phyloP scores from a whole-genome alignment of 2,113 vertebrate species.

The Rhynchomys soricoides region DNA sequence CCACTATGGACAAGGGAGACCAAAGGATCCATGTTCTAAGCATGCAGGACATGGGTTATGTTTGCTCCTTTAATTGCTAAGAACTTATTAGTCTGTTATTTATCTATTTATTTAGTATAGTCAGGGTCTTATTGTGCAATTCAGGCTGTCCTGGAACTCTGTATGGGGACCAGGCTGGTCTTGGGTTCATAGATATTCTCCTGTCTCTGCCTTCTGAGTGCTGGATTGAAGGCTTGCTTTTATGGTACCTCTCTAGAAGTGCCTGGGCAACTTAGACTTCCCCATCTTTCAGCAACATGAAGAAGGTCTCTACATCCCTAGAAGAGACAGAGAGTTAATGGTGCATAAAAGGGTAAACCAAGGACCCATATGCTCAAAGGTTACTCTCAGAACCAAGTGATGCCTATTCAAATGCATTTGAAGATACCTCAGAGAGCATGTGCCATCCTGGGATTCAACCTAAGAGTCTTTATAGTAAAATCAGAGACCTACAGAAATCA shows the following conservation, averaged over 20 bases:
- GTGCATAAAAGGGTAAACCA: background rate
- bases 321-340: slow-evolving; percentile 33
- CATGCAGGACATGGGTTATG: background rate
- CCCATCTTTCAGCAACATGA: slow-evolving; percentile 70
- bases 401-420: background rate
- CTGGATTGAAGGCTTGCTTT: slow-evolving; percentile 48
- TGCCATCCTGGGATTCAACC: background rate
- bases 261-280: slow-evolving; percentile 75
- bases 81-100: background rate
- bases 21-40: background rate
- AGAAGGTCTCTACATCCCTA: slow-evolving; percentile 81
- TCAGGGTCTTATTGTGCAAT: background rate
- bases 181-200: background rate
- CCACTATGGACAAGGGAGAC: background rate
- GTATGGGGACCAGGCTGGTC: background rate
- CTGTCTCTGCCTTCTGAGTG: too few relatives aligned
- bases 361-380: background rate
- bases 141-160: background rate
- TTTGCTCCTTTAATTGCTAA: background rate
- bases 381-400: background rate
- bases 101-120: background rate
- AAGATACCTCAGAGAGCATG: background rate
- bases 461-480: slow-evolving; percentile 27
- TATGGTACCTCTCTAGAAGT: slow-evolving; percentile 78
- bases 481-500: slow-evolving; percentile 22